Evolutionary conservation across 2,888 invertebrate species (phyloP).

Genomic region (Eretmocerus hayati): DNA sequence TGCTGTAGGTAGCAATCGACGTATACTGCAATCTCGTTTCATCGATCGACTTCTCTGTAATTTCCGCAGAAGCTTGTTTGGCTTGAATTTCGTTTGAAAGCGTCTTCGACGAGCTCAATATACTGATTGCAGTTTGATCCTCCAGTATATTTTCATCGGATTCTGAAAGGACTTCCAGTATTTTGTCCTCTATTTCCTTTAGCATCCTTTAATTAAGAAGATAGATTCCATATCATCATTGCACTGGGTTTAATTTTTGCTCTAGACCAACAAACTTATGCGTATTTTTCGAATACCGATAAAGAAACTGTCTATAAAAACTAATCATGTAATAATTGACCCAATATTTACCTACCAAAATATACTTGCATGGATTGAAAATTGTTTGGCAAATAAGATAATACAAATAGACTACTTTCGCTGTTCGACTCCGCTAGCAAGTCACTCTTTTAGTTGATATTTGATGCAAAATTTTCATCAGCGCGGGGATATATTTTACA

Average conservation of each 20-base stretch:
- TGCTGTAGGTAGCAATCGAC: constrained; percentile 82
- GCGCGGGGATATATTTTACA: too few relatives aligned
- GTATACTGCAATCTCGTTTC: constrained; percentile 76
- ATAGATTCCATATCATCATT: not conserved
- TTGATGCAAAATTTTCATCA: too few relatives aligned
- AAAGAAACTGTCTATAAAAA: too few relatives aligned
- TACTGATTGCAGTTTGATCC: constrained; percentile 80
- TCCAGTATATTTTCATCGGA: constrained; percentile 78
- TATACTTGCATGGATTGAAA: too few relatives aligned
- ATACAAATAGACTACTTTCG: too few relatives aligned
- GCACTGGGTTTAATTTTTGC: not conserved
- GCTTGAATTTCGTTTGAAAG: constrained; percentile 85
- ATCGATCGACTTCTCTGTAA: constrained; percentile 87
- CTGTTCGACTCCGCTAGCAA: too few relatives aligned
- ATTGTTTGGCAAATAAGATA: too few relatives aligned
- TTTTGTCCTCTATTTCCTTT: constrained; percentile 88
- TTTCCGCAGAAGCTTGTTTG: constrained; percentile 82
- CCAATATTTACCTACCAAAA: too few relatives aligned
- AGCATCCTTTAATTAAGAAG: constrained; percentile 50
- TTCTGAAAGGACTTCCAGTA: constrained; percentile 68
- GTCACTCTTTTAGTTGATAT: too few relatives aligned
- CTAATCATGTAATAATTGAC: too few relatives aligned
- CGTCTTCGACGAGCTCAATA: constrained; percentile 83
- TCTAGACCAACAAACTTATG: too few relatives aligned
- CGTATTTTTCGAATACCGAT: too few relatives aligned